These are phyloP conservation scores for Thera britannica DNA, from an alignment of 2,888 invertebrate genomes.

Conservation along the genomic window DNA sequence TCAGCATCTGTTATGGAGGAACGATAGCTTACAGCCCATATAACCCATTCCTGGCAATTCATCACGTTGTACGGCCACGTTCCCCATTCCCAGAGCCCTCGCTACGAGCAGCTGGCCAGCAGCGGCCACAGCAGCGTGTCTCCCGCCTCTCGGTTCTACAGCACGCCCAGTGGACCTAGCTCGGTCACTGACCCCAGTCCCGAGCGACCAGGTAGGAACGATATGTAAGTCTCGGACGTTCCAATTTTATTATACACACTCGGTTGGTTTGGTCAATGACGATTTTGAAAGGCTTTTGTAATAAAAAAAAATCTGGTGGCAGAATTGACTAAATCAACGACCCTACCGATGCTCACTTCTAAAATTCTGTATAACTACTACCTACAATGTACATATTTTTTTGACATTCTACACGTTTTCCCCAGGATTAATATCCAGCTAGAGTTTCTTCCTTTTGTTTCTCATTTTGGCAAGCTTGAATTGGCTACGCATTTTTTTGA, in stretches of 20 bases:
- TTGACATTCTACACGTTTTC: background rate
- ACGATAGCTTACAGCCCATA: background rate
- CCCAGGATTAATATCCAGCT: conserved; percentile 1
- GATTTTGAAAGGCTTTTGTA: no score
- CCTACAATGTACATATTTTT: background rate
- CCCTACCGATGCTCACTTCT: background rate
- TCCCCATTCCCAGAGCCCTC: conserved; percentile 69
- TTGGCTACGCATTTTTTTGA: conserved; percentile 9
- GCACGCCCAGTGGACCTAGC: conserved; percentile 75
- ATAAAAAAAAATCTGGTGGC: background rate
- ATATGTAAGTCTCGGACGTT: conserved; percentile 83
- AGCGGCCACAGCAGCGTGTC: conserved; percentile 79
- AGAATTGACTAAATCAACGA: conserved; percentile 16
- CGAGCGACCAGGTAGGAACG: conserved; percentile 83
- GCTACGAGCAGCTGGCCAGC: conserved; percentile 80
- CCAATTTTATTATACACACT: conserved; percentile 67
- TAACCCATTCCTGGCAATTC: background rate
- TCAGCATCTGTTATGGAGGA: no score
- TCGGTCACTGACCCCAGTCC: conserved; percentile 76
- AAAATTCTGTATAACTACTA: background rate
- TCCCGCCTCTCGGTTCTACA: conserved; percentile 70
- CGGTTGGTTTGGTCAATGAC: conserved; percentile 29
- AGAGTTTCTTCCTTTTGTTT: conserved; percentile 1
- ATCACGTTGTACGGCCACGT: conserved; percentile 14
- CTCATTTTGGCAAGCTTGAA: conserved; percentile 15